A percentile compares a stretch with the other conserved stretches of the same genome.
phyloP scores from a whole-genome alignment of 2,888 invertebrate genomes.

The Eupsilia transversa region DNA sequence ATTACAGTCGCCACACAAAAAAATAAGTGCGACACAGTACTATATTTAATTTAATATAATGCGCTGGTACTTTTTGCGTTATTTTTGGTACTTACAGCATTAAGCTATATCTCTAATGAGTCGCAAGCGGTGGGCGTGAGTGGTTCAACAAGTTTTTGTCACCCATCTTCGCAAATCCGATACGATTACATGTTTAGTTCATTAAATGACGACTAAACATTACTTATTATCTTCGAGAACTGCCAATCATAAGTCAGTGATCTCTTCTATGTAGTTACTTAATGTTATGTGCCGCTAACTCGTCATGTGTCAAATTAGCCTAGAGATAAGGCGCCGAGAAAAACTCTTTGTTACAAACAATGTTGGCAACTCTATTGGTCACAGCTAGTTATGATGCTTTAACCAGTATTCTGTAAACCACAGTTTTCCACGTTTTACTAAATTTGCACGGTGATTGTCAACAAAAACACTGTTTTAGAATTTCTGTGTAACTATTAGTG shows the following conservation, averaged over 20 bases:
- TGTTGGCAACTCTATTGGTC: conserved; percentile 24
- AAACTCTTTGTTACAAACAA: conserved; percentile 49
- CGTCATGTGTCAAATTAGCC: conserved; percentile 66
- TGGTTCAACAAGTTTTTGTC: conserved; percentile 64
- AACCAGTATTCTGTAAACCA: conserved; percentile 12
- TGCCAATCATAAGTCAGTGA: conserved; percentile 80
- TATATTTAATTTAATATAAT: conserved; percentile 56
- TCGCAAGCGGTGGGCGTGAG: conserved; percentile 61
- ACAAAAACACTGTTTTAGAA: conserved; percentile 29
- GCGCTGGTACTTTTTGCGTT: conserved; percentile 36
- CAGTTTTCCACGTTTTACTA: conserved; percentile 17
- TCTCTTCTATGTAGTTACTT: conserved; percentile 60
- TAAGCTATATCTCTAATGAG: conserved; percentile 61
- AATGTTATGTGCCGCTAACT: conserved; percentile 52
- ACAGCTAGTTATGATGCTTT: conserved; percentile 25
- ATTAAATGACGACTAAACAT: conserved; percentile 75
- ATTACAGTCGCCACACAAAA: conserved; percentile 45
- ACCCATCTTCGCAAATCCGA: conserved; percentile 58
- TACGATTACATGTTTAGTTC: conserved; percentile 74
- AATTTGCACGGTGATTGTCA: conserved; percentile 49
- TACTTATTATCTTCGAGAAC: conserved; percentile 71
- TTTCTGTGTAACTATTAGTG: conserved; percentile 22
- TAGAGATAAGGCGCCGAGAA: conserved; percentile 58
- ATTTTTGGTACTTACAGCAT: conserved; percentile 46
- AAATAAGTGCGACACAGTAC: conserved; percentile 31